Evolutionary conservation across 2,888 invertebrate genomes (phyloP).

Genomic region (Thysanoteuthis rhombus): DNA sequence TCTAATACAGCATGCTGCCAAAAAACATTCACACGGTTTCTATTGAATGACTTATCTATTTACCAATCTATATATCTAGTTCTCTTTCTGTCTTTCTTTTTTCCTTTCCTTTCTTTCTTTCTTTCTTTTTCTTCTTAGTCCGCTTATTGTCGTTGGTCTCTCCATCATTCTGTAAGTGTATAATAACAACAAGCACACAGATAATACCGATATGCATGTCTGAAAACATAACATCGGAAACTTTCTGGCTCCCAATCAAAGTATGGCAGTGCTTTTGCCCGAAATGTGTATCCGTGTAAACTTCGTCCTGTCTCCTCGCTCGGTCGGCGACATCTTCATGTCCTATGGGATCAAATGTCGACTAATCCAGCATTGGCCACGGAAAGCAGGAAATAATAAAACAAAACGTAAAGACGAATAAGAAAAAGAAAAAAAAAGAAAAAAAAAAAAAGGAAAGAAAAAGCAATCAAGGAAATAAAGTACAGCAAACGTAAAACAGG

Average conservation of each 20-base stretch:
- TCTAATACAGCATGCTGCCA: too few relatives aligned
- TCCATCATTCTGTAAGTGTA: too few relatives aligned
- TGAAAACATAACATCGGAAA: neutral
- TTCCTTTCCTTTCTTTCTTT: too few relatives aligned
- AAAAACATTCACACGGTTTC: too few relatives aligned
- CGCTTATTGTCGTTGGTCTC: too few relatives aligned
- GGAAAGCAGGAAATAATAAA: neutral
- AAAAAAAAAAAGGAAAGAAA: neutral
- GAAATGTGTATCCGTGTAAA: neutral
- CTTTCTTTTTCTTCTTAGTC: too few relatives aligned
- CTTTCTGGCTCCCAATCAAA: too few relatives aligned
- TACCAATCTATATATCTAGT: too few relatives aligned
- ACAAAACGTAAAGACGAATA: neutral
- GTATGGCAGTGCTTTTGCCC: neutral
- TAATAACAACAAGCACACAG: neutral
- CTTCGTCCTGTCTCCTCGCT: neutral
- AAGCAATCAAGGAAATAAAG: neutral
- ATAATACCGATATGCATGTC: neutral
- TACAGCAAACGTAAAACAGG: neutral
- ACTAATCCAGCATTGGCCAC: neutral
- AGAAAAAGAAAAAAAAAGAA: too few relatives aligned
- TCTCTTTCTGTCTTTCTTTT: too few relatives aligned
- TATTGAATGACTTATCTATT: too few relatives aligned
- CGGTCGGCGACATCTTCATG: conserved; percentile 12
- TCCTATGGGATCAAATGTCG: conserved; percentile 12